Conservation (phyloP, 2,888 invertebrate genomes). For the Drosophila setosimentum region DNA sequence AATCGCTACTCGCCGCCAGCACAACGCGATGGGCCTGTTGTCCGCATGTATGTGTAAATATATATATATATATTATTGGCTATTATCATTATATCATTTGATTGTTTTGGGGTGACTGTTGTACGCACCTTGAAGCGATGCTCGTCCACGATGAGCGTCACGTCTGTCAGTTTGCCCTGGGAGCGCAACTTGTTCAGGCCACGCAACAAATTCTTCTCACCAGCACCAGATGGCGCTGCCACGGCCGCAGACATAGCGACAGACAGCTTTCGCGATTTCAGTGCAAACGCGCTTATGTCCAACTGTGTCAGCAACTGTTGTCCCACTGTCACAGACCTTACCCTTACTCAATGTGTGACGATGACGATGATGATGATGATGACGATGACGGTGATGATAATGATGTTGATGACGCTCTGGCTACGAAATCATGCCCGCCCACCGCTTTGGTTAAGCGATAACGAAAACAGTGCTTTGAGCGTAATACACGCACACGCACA, state of each 20-base stretch:
- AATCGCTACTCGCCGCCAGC: slow-evolving; percentile 90
- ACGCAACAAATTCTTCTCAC: slow-evolving; percentile 64
- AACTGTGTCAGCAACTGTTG: slow-evolving; percentile 1
- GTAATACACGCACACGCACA: slow-evolving; percentile 1
- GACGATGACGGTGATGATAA: slow-evolving; percentile 22
- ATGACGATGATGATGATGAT: slow-evolving; percentile 11
- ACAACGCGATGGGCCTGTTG: slow-evolving; percentile 89
- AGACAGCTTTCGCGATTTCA: slow-evolving; percentile 26
- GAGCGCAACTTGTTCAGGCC: slow-evolving; percentile 88
- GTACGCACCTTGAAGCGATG: slow-evolving; percentile 87
- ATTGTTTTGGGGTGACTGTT: neutral
- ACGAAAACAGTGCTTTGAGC: neutral
- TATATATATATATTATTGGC: neutral
- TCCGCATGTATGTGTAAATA: neutral
- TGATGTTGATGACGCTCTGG: slow-evolving; percentile 9
- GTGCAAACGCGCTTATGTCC: slow-evolving; percentile 11
- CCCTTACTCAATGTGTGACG: slow-evolving; percentile 40
- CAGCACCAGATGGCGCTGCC: slow-evolving; percentile 1
- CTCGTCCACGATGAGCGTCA: slow-evolving; percentile 89
- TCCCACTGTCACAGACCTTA: slow-evolving; percentile 26
- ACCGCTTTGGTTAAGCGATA: slow-evolving; percentile 8
- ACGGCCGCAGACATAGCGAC: slow-evolving; percentile 38
- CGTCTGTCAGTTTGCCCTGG: slow-evolving; percentile 88
- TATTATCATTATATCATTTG: too few relatives aligned
- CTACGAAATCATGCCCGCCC: slow-evolving; percentile 35